phyloP scores from a whole-genome alignment of 2,797 vertebrate species.

The Pyrrhura leucotis region DNA sequence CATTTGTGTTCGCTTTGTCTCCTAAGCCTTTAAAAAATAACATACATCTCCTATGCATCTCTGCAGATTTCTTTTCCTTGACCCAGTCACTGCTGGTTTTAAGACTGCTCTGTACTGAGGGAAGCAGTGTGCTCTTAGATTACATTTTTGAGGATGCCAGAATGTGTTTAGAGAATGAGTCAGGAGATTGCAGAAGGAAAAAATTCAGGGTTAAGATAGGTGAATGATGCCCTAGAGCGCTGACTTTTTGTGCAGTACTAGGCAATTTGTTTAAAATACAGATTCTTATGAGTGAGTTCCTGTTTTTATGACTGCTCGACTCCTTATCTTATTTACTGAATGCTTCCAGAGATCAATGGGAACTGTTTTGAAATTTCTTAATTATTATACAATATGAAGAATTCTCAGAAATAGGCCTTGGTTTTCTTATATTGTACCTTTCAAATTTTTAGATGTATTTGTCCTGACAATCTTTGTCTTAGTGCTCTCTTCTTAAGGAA shows the following conservation, averaged over 20 bases:
- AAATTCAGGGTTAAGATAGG: background rate
- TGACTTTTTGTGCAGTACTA: background rate
- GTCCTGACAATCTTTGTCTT: constrained; percentile 15
- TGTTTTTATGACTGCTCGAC: background rate
- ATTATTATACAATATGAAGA: background rate
- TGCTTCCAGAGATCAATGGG: constrained; percentile 7
- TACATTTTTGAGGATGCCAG: background rate
- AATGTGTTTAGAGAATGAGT: constrained; percentile 27
- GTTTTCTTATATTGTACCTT: constrained; percentile 16
- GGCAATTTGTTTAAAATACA: constrained; percentile 3
- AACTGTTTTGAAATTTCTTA: background rate
- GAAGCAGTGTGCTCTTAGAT: background rate
- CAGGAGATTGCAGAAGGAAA: constrained; percentile 28
- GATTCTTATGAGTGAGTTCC: background rate
- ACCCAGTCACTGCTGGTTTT: background rate
- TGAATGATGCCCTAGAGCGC: constrained; percentile 12
- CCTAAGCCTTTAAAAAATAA: background rate
- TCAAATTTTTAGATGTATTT: constrained; percentile 1
- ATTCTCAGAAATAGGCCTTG: background rate
- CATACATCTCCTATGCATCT: background rate
- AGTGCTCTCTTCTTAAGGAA: constrained; percentile 11
- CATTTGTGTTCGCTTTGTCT: background rate
- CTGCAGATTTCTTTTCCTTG: background rate
- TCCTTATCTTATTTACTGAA: constrained; percentile 11
- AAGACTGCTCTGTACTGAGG: background rate